Percentiles rank a stretch among this genome's conserved stretches.
These are phyloP conservation scores for Macroglossus sobrinus DNA, from an alignment of 2,113 vertebrate species.

Conservation along the genomic window DNA sequence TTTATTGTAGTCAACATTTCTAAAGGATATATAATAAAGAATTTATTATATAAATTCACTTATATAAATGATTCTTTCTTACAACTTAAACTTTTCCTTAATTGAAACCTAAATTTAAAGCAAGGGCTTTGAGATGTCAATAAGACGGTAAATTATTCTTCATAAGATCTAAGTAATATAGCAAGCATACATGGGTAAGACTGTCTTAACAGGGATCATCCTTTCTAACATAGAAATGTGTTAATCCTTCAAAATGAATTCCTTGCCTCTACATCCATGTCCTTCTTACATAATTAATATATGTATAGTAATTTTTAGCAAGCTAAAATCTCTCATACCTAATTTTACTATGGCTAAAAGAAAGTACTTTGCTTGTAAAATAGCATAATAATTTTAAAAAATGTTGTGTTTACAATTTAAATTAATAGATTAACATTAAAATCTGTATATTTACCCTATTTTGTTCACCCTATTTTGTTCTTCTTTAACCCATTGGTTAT, in stretches of 20 bases:
- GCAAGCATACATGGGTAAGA: neutral
- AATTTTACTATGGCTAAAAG: neutral
- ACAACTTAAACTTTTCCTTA: neutral
- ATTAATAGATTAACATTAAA: neutral
- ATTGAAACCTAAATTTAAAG: neutral
- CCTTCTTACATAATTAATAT: neutral
- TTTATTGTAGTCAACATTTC: neutral
- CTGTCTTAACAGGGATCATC: slow-evolving; percentile 2
- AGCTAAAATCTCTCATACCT: neutral
- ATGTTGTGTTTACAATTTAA: neutral
- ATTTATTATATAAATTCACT: neutral
- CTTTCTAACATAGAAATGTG: slow-evolving; percentile 20
- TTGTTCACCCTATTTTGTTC: neutral
- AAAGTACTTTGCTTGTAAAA: neutral
- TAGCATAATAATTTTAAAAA: neutral
- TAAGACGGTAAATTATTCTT: neutral
- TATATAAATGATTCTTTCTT: neutral
- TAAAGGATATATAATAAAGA: neutral
- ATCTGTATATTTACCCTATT: neutral
- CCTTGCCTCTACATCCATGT: neutral
- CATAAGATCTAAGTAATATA: neutral
- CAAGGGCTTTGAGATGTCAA: neutral
- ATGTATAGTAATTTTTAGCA: neutral
- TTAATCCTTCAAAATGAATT: slow-evolving; percentile 14
- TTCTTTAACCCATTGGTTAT: neutral